Percentiles rank a stretch among this genome's conserved stretches.
These are phyloP conservation scores for Mechanitis messenoides DNA, from an alignment of 2,888 invertebrate genomes.

Conservation along the genomic window DNA sequence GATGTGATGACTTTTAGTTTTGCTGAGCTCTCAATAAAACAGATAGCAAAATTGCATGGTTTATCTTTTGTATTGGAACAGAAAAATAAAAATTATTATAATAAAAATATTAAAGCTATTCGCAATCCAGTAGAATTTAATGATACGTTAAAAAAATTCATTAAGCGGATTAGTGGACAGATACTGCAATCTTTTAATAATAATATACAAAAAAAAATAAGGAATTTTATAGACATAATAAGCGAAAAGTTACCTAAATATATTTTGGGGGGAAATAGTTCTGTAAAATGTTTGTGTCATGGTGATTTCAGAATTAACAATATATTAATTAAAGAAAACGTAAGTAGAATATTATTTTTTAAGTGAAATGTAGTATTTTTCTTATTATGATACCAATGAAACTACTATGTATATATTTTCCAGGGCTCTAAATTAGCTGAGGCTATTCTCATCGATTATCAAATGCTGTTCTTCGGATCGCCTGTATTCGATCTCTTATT, in stretches of 20 bases:
- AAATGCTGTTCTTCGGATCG: slow-evolving; percentile 4
- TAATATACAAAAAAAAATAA: too few species aligned
- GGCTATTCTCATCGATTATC: slow-evolving; percentile 7
- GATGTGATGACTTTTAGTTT: slow-evolving; percentile 35
- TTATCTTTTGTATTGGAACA: slow-evolving; percentile 36
- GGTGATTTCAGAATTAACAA: slow-evolving; percentile 42
- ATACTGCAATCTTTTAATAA: slow-evolving; percentile 30
- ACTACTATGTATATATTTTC: not conserved
- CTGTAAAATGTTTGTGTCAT: slow-evolving; percentile 37
- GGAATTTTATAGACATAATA: too few species aligned
- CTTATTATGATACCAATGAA: not conserved
- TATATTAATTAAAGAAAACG: slow-evolving; percentile 36
- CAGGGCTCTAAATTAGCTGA: slow-evolving; percentile 3
- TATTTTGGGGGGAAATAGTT: slow-evolving; percentile 24
- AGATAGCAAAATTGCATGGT: slow-evolving; percentile 39
- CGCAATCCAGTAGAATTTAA: slow-evolving; percentile 29
- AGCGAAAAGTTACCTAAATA: slow-evolving; percentile 33
- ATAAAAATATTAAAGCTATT: slow-evolving; percentile 33
- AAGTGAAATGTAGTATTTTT: not conserved
- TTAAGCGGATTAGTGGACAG: slow-evolving; percentile 30
- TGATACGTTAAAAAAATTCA: slow-evolving; percentile 33
- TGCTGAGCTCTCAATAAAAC: slow-evolving; percentile 33
- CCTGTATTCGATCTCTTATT: slow-evolving; percentile 3
- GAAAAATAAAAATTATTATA: slow-evolving; percentile 30
- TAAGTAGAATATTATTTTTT: slow-evolving; percentile 30